Base-by-base conservation (phyloP, 2,797 vertebrate species). In the Acanthornis magna region DNA sequence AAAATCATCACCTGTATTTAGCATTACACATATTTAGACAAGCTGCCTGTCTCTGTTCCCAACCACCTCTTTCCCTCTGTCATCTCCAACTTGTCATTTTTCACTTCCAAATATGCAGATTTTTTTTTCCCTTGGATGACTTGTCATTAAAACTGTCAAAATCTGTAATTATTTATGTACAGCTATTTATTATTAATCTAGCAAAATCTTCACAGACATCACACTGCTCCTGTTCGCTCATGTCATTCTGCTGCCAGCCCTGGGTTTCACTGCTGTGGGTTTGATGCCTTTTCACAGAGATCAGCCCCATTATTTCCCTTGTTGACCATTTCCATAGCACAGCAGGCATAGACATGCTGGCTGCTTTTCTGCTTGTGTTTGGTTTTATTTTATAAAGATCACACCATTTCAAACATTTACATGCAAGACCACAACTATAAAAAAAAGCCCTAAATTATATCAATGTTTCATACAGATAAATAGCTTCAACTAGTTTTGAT, bases 21-120 rank as follows among this genome's bases (percentile, higher is more conserved):
- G 94, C 96, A 97, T 94, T 94, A 96, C 57, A 89, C 70, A 66
- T 97, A 98, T 98, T 98, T 98, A 98, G 97, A 98, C 97, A 98
- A 97, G 96, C 96, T 98, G 96, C 74, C 96, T 97, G 55, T 98
- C 97, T 97, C 89, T 51, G 54, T 70, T 96, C 87, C 80, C 74
- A 97, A 71, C 62, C 77, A 82, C 43, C 80, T 86, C 83, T 81
- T 90, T 88, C 67, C 43, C 26, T 89, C 90, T 96, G 94, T 97
- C 97, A 97, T 86, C 93, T 96, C 89, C 74, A 93, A 76, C 71
- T 89, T 94, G 95, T 96, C 91, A 95, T 70, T 92, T 96, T 97
- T 96, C 86, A 79, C 91, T 91, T 97, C 72, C 78, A 89, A 96
- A 76, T 86, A 97, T 62, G 89, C 88, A 97, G 71, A 93, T 95